Evolutionary conservation across 2,113 vertebrate genomes (phyloP).

Genomic region (Limnothrissa miodon): DNA sequence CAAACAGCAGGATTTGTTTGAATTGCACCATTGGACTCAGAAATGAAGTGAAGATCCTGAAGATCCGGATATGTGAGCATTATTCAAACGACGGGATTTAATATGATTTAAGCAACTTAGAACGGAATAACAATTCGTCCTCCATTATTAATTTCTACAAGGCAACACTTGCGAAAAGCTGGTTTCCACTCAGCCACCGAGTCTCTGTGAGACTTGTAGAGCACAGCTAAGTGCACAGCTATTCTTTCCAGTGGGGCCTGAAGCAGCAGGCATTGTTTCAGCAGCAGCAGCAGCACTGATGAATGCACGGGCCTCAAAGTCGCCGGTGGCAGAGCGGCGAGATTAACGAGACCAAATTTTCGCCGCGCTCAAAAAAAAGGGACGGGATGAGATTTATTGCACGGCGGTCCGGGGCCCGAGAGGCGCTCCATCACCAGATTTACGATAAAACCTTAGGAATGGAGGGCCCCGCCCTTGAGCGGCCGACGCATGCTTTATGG

Average conservation of each 20-base stretch:
- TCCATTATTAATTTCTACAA: not conserved
- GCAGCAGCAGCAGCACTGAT: conserved; percentile 65
- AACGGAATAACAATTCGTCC: not conserved
- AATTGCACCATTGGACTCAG: not conserved
- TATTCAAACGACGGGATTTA: not conserved
- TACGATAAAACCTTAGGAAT: conserved; percentile 72
- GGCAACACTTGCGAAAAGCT: not conserved
- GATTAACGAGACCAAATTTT: conserved; percentile 77
- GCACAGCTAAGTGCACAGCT: not conserved
- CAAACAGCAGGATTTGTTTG: not conserved
- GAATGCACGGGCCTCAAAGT: conserved; percentile 69
- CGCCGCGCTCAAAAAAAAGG: conserved; percentile 53
- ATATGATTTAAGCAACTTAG: not conserved
- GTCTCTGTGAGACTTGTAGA: not conserved
- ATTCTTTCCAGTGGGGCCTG: not conserved
- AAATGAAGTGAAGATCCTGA: not conserved
- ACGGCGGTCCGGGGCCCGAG: conserved; percentile 62
- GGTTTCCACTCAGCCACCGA: not conserved
- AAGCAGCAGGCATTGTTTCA: conserved; percentile 55
- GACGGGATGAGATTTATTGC: conserved; percentile 77
- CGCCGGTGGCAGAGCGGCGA: conserved; percentile 67
- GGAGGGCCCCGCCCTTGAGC: no score
- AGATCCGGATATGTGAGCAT: not conserved
- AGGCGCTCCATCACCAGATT: conserved; percentile 77
- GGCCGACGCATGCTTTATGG: conserved; percentile 57